Conservation (phyloP, 2,113 vertebrate genomes). For the Salminus brasiliensis region DNA sequence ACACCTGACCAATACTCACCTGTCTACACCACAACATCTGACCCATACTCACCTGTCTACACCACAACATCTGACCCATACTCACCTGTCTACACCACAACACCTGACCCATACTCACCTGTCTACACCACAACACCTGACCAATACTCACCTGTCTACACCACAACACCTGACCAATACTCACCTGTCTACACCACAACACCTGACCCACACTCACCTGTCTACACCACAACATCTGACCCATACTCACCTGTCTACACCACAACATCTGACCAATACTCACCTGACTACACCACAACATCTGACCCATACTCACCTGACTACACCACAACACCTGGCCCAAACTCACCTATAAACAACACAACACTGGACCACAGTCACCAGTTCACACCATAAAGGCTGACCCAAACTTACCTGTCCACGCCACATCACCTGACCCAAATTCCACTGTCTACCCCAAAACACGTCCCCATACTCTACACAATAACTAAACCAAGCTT, state of each 20-base stretch:
- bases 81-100: too few relatives aligned
- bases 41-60: not conserved
- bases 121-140: not conserved
- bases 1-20: too few relatives aligned
- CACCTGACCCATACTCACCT: not conserved
- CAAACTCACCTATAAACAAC: not conserved
- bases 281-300: not conserved
- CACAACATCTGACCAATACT: not conserved
- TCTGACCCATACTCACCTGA: not conserved
- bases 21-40: not conserved
- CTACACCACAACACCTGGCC: not conserved
- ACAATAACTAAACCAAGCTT: too few relatives aligned
- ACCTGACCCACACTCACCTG: not conserved
- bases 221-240: not conserved
- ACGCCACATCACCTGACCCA: too few relatives aligned
- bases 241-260: not conserved
- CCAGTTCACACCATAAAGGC: too few relatives aligned
- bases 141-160: not conserved
- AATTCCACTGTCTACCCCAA: too few relatives aligned
- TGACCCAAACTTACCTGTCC: too few relatives aligned
- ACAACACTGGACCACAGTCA: not conserved
- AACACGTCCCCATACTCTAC: too few relatives aligned
- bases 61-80: too few relatives aligned
- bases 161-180: not conserved
- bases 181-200: not conserved